Conservation (phyloP, 2,113 vertebrate genomes). For the Xenopus laevis region DNA sequence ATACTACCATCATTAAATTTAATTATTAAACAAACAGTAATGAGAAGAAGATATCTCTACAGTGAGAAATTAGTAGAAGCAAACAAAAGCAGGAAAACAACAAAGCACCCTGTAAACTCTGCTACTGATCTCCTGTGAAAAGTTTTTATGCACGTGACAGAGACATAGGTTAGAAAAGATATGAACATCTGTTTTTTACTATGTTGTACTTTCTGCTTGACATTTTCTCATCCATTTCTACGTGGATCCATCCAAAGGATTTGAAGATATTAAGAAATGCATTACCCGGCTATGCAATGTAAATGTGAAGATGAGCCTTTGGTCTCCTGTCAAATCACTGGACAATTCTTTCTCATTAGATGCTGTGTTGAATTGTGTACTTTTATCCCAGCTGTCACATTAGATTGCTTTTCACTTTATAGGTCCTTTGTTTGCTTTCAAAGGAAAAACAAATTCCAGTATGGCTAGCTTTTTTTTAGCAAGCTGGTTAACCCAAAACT, state of each 20-base stretch:
- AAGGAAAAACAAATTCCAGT: slow-evolving; percentile 4
- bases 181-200: slow-evolving; percentile 29
- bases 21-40: not conserved
- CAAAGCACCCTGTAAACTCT: slow-evolving; percentile 21
- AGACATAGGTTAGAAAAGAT: slow-evolving; percentile 28
- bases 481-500: not conserved
- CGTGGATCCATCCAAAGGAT: slow-evolving; percentile 12
- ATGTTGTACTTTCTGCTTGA: slow-evolving; percentile 37
- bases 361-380: slow-evolving; percentile 13
- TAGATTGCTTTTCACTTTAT: slow-evolving; percentile 9
- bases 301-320: slow-evolving; percentile 32
- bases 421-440: slow-evolving; percentile 15
- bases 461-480: slow-evolving; percentile 11
- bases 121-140: slow-evolving; percentile 15
- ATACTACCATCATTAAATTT: too few relatives aligned
- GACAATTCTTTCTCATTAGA: slow-evolving; percentile 23
- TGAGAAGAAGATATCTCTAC: not conserved
- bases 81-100: not conserved
- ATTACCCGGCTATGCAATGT: slow-evolving; percentile 32
- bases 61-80: slow-evolving; percentile 17
- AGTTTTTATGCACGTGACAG: slow-evolving; percentile 23
- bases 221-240: slow-evolving; percentile 32
- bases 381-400: slow-evolving; percentile 34
- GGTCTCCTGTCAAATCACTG: slow-evolving; percentile 23
- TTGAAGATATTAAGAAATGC: slow-evolving; percentile 38